These are phyloP conservation scores for Heliconius hortense DNA, from an alignment of 2,888 invertebrate species.

Conservation along the genomic window DNA sequence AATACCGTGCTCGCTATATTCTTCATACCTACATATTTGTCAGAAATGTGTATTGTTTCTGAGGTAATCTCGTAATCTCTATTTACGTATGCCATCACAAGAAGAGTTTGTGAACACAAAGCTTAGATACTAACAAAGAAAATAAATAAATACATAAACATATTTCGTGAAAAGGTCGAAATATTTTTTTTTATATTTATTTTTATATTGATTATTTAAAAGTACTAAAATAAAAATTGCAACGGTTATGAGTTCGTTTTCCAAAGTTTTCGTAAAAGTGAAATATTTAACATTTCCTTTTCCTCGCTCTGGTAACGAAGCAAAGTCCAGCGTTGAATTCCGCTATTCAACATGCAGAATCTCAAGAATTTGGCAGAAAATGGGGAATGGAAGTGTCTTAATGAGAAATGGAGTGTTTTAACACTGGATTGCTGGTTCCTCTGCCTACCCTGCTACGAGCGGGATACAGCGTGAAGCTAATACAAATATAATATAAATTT, in stretches of 20 bases:
- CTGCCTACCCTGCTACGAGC: no score
- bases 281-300: no score
- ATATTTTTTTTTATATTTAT: not conserved
- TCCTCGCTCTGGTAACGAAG: no score
- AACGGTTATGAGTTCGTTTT: not conserved
- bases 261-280: no score
- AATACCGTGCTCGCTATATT: not conserved
- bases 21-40: not conserved
- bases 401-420: no score
- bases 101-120: conserved; percentile 1
- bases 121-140: not conserved
- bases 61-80: conserved; percentile 12
- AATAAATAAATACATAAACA: conserved; percentile 6
- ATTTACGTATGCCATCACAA: conserved; percentile 14
- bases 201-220: not conserved
- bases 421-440: no score
- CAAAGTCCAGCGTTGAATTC: no score
- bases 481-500: no score
- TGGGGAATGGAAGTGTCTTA: no score
- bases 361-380: no score
- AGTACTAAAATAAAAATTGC: not conserved
- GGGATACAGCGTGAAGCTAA: no score
- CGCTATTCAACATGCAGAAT: no score
- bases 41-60: not conserved
- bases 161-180: not conserved